Conservation (phyloP, 2,797 vertebrate genomes). For the Catamblyrhynchus diadema region DNA sequence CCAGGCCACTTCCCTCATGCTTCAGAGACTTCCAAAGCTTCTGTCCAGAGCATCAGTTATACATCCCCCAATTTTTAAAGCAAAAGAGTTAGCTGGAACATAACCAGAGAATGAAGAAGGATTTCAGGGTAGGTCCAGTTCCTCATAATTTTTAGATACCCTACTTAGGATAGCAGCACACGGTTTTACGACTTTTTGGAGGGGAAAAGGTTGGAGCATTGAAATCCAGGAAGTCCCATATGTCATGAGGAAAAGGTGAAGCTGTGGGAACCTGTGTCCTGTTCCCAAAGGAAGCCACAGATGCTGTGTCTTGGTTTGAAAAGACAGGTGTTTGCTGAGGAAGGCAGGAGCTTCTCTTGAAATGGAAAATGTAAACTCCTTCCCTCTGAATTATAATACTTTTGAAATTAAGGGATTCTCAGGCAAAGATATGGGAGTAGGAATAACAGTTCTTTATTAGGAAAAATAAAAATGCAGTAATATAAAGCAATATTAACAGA, state of each 20-base stretch:
- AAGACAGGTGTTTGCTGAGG: neutral
- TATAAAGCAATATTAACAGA: neutral
- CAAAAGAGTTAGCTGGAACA: neutral
- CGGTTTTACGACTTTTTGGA: fast-evolving
- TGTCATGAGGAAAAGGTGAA: neutral
- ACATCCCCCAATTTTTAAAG: neutral
- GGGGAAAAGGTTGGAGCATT: neutral
- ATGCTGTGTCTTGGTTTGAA: neutral
- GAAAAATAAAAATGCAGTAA: neutral
- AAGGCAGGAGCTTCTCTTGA: neutral
- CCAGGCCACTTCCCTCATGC: neutral
- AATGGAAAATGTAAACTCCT: neutral
- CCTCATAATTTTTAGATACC: neutral
- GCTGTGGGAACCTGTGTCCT: neutral
- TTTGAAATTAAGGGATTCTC: neutral
- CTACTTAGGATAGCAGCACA: fast-evolving
- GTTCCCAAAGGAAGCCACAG: neutral
- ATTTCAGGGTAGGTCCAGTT: neutral
- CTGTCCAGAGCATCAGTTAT: neutral
- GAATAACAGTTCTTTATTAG: neutral
- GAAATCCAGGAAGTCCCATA: neutral
- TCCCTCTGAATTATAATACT: neutral
- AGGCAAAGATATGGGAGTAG: neutral
- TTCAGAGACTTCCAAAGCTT: neutral
- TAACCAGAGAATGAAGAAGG: neutral